Evolutionary conservation across 2,113 vertebrate genomes (phyloP), one percentile per base, ranked within the genome.

Genomic region (Origma solitaria): DNA sequence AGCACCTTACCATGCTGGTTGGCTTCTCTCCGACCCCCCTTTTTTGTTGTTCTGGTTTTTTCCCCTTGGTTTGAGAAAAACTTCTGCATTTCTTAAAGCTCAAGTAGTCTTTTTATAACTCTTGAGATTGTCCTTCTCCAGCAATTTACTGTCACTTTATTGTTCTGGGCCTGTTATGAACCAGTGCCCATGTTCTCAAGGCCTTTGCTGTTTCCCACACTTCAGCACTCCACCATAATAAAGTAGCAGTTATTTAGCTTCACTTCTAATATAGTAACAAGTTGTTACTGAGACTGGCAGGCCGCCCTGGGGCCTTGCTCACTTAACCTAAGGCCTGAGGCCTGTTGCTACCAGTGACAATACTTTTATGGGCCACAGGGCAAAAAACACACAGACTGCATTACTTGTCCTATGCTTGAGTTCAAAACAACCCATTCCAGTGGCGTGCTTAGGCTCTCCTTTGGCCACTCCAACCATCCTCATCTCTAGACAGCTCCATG

Each of bases 201-300:
- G 40, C 27, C 31, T 37, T 51, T 51, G 18, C 30, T 38, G 24
- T 50, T 81, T 68, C 33, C 30, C 35, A 28, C 7, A 4, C 23
- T 42, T 33, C 12, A 40, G 25, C 33, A 24, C 23, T 42, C 25
- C 3, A 16, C 19, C 31, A 7, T 15, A 69, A 57, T 0, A 9
- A 73, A n/a, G 4, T 37, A 37, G 15, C 11, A n/a, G n/a, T 47
- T 71, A 24, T 0, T 23, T 47, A 61, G 23, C 7, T 70, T 28
- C 49, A 25, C 8, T 40, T 64, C 40, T 47, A 10, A 1, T n/a
- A 18, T 47, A 10, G 1, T n/a, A 18, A 54, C 10, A 42, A 23
- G 23, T 21, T 51, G 7, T 15, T 35, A 23, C 35, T 0, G 0
- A 85, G 19, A 15, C 54, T 31, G 15, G 24, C 1, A 1, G 18